phyloP scores from a whole-genome alignment of 2,113 vertebrate species.

The Nipponia nippon region DNA sequence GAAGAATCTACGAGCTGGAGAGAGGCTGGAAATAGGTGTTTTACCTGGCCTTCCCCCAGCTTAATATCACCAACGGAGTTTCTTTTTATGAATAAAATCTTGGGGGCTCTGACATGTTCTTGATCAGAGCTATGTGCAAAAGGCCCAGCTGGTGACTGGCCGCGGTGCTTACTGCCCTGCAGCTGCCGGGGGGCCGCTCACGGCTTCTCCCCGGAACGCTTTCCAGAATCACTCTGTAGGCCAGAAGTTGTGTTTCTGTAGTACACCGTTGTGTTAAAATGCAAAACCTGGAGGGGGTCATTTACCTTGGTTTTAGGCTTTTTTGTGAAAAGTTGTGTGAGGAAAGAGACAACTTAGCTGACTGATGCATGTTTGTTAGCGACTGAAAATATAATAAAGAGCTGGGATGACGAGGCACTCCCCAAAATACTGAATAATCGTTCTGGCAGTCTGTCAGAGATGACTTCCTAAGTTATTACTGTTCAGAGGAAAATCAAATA shows the following conservation, averaged over 20 bases:
- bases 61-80: neutral
- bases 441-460: neutral
- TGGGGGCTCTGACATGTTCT: neutral
- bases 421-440: neutral
- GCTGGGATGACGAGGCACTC: neutral
- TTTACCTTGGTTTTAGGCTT: neutral
- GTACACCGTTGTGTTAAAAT: neutral
- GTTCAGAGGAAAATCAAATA: neutral
- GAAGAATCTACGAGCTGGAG: neutral
- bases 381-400: neutral
- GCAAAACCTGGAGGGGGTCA: neutral
- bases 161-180: accelerated
- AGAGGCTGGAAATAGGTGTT: neutral
- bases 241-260: neutral
- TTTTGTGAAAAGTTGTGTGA: neutral
- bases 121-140: neutral
- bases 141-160: neutral
- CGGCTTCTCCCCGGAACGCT: neutral
- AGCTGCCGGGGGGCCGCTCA: neutral
- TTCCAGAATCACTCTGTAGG: accelerated
- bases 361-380: neutral
- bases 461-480: neutral
- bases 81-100: neutral
- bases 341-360: neutral
- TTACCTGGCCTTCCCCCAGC: neutral